Conservation (phyloP, 2,113 vertebrate species). For the Rhineura floridana region DNA sequence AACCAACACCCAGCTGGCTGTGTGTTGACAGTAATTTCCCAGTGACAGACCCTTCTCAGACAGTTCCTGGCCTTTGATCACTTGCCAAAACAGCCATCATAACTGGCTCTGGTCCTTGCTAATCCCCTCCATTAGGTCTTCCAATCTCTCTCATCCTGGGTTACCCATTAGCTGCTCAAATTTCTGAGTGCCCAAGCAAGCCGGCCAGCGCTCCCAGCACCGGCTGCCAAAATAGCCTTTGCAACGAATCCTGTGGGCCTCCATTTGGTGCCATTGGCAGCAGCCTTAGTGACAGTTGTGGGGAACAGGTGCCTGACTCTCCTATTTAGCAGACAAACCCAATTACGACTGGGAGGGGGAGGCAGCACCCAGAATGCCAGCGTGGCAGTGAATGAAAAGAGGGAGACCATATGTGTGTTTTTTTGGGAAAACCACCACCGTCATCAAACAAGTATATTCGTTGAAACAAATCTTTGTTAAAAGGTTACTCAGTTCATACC, state of each 20-base stretch:
- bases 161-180: constrained; percentile 8
- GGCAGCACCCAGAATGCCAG: neutral
- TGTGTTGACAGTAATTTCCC: neutral
- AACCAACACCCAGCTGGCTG: neutral
- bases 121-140: constrained; percentile 15
- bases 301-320: constrained; percentile 53
- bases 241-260: constrained; percentile 38
- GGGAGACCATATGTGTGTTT: too few relatives aligned
- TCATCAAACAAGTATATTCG: too few relatives aligned
- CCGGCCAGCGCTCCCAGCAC: constrained; percentile 3
- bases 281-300: constrained; percentile 57
- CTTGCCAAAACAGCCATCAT: neutral
- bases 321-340: neutral
- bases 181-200: neutral
- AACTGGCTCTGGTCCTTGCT: neutral
- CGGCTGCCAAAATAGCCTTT: constrained; percentile 51
- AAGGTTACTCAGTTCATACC: neutral
- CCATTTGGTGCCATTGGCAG: constrained; percentile 55
- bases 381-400: neutral
- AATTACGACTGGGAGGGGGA: neutral
- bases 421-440: too few relatives aligned
- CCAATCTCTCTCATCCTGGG: neutral
- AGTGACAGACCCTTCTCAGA: neutral
- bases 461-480: too few relatives aligned
- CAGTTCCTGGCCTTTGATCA: neutral